Evolutionary conservation across 1,140 invertebrate genomes (phyloP).

Genomic region (Ericerus pela): DNA sequence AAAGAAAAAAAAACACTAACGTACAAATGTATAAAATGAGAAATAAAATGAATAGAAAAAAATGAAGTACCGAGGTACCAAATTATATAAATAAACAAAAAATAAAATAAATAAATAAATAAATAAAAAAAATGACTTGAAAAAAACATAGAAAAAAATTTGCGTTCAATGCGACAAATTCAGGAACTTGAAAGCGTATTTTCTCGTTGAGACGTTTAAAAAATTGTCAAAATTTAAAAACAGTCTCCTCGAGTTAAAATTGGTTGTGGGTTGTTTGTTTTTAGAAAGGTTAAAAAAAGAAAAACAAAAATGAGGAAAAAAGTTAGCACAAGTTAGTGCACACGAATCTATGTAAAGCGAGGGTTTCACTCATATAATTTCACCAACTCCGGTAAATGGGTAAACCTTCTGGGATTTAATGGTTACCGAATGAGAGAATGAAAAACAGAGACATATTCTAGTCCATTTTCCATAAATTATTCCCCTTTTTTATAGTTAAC

Average conservation of each 20-base stretch:
- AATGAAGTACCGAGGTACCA: not conserved
- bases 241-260: constrained; percentile 7
- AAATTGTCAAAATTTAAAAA: constrained; percentile 2
- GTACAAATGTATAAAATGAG: constrained; percentile 6
- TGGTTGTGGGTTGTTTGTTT: no score
- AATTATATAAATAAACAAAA: constrained; percentile 6
- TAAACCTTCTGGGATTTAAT: no score
- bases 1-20: constrained; percentile 1
- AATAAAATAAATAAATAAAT: constrained; percentile 7
- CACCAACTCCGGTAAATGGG: no score
- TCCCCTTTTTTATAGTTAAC: no score
- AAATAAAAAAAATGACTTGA: constrained; percentile 11
- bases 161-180: constrained; percentile 10
- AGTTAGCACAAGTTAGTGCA: constrained; percentile 9
- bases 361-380: no score
- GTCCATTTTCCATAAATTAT: no score
- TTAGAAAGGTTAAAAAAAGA: no score
- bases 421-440: no score
- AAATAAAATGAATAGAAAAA: constrained; percentile 11
- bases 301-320: no score
- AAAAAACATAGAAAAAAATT: constrained; percentile 9
- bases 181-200: constrained; percentile 7
- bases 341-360: constrained; percentile 9
- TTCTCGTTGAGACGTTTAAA: constrained; percentile 11
- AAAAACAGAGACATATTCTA: no score